Percentiles rank a stretch among this genome's conserved stretches.
phyloP scores from a whole-genome alignment of 2,797 vertebrate genomes.

The Amblyopsis hoosieri region DNA sequence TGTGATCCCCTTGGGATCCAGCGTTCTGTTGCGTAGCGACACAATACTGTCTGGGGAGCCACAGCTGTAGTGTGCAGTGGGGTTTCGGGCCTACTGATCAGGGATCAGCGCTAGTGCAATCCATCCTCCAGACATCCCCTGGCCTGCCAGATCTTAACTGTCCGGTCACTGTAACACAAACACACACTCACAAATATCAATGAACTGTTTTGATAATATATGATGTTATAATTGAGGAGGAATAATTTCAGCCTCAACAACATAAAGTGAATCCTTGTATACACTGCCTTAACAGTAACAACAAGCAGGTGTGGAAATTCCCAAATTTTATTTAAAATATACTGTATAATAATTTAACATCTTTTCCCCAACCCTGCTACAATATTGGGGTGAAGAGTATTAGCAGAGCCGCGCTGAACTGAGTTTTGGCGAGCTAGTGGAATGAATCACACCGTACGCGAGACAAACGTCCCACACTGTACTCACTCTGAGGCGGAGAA shows the following conservation, averaged over 20 bases:
- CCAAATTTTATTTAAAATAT: no score
- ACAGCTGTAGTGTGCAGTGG: slow-evolving; percentile 35
- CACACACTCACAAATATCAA: slow-evolving; percentile 7
- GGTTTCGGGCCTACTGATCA: no score
- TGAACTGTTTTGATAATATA: background rate
- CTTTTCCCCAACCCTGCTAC: no score
- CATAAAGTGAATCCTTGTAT: no score
- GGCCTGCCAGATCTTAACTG: slow-evolving; percentile 94
- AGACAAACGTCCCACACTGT: background rate
- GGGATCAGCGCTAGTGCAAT: slow-evolving; percentile 51
- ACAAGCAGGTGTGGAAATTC: no score
- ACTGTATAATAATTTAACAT: no score
- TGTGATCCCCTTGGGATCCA: slow-evolving; percentile 17
- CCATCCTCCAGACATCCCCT: slow-evolving; percentile 83
- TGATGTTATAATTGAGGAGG: background rate
- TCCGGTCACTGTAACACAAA: slow-evolving; percentile 84
- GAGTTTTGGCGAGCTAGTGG: background rate
- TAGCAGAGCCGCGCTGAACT: background rate
- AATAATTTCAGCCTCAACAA: no score
- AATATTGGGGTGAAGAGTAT: no score
- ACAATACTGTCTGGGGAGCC: slow-evolving; percentile 11
- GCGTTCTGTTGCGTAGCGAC: background rate
- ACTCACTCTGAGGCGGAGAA: slow-evolving; percentile 97
- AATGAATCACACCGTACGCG: no score
- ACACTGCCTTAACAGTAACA: no score